A percentile compares a stretch with the other conserved stretches of the same genome.
phyloP scores from a whole-genome alignment of 2,888 invertebrate genomes.

The Caenorhabditis sinica region DNA sequence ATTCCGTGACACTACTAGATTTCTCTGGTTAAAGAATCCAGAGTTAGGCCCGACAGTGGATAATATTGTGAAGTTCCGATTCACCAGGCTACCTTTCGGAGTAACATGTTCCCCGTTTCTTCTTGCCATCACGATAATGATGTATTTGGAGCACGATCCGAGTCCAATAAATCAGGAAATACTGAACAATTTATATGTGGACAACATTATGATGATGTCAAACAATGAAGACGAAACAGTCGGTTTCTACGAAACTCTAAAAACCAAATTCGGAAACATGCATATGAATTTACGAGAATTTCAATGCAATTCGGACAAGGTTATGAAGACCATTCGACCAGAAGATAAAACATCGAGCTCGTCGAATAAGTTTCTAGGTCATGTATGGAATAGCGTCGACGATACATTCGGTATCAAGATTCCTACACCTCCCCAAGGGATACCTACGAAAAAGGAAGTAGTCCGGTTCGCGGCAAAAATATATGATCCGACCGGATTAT shows the following conservation, averaged over 20 bases:
- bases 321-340: too few relatives aligned
- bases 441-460: conserved; percentile 33
- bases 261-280: conserved; percentile 21
- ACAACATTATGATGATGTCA: conserved; percentile 47
- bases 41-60: conserved; percentile 21
- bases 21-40: conserved; percentile 70
- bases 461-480: not conserved
- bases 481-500: conserved; percentile 53
- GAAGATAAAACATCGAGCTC: not conserved
- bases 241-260: not conserved
- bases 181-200: conserved; percentile 41
- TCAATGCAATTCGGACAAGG: too few relatives aligned
- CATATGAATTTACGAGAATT: conserved; percentile 34
- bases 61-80: conserved; percentile 67
- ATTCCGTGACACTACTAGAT: conserved; percentile 63
- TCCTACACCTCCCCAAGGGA: not conserved
- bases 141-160: not conserved
- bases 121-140: conserved; percentile 52
- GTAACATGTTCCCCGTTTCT: conserved; percentile 62
- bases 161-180: not conserved
- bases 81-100: conserved; percentile 71
- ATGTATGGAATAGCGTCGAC: conserved; percentile 38
- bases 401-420: conserved; percentile 29
- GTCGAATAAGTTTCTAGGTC: conserved; percentile 54
- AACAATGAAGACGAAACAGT: conserved; percentile 16